A percentile compares a stretch with the other conserved stretches of the same genome.
Evolutionary conservation across 2,113 vertebrate species (phyloP).

Genomic region (western clawed frog (Xenopus tropicalis)): DNA sequence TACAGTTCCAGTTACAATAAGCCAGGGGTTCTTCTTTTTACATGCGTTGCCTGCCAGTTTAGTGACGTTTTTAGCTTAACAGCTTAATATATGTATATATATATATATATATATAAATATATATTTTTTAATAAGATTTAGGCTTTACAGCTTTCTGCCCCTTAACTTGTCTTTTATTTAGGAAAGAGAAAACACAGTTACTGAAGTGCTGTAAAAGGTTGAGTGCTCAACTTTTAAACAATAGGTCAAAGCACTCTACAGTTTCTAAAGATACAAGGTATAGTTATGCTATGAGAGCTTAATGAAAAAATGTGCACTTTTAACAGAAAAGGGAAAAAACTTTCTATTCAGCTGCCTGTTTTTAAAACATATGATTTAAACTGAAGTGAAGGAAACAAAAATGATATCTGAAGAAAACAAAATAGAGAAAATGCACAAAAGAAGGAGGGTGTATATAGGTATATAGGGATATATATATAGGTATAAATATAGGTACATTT

Average conservation of each 20-base stretch:
- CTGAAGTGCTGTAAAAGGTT: conserved; percentile 20
- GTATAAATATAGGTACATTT: too few relatives aligned
- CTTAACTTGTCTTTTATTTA: conserved; percentile 25
- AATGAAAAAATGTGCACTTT: conserved; percentile 9
- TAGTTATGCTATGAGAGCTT: background rate
- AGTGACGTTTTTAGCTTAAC: too few relatives aligned
- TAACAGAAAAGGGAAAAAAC: background rate
- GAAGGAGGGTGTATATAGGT: too few relatives aligned
- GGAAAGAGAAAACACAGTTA: background rate
- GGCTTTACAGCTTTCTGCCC: conserved; percentile 11
- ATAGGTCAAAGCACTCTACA: conserved; percentile 20
- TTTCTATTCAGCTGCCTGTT: background rate
- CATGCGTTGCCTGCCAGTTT: too few relatives aligned
- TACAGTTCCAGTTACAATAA: too few relatives aligned
- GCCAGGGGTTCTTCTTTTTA: too few relatives aligned
- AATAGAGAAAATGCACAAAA: too few relatives aligned
- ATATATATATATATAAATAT: too few relatives aligned
- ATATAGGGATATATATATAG: too few relatives aligned
- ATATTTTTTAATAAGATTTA: background rate
- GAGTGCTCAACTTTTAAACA: conserved; percentile 11
- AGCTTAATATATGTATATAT: too few relatives aligned
- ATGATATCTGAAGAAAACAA: background rate
- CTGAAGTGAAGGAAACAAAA: background rate
- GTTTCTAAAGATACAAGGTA: conserved; percentile 5
- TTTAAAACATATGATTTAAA: background rate